A percentile compares a stretch with the other conserved stretches of the same genome.
These are phyloP conservation scores for Tautogolabrus adspersus DNA, from an alignment of 2,113 vertebrate genomes.

Conservation along the genomic window DNA sequence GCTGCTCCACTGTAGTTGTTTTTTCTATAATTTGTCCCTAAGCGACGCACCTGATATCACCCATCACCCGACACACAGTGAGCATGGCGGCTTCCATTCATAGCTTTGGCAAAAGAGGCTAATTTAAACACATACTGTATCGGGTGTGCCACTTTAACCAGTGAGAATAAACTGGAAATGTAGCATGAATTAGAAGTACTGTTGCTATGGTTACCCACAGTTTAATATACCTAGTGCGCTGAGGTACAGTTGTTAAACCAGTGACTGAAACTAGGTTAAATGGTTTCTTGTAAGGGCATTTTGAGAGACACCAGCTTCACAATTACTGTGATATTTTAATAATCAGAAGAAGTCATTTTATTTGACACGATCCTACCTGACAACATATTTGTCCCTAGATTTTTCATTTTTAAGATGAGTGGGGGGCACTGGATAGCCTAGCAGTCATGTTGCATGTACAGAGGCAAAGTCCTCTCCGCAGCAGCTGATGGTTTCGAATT, in stretches of 20 bases:
- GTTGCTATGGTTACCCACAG: conserved; percentile 36
- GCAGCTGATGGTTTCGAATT: too few species aligned
- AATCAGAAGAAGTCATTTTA: too few species aligned
- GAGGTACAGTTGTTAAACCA: not conserved
- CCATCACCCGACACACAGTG: too few species aligned
- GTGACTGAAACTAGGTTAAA: conserved; percentile 1
- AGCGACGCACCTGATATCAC: too few species aligned
- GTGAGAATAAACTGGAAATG: conserved; percentile 19
- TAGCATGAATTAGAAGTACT: conserved; percentile 12
- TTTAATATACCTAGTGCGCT: conserved; percentile 9
- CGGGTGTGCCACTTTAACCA: conserved; percentile 10
- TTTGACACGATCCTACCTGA: too few species aligned
- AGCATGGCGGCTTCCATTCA: too few species aligned
- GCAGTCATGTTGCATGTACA: too few species aligned
- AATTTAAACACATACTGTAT: not conserved
- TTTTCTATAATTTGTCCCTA: too few species aligned
- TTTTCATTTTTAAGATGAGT: too few species aligned
- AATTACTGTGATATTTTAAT: not conserved
- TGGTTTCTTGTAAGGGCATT: not conserved
- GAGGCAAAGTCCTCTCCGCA: not conserved
- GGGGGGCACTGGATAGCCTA: too few species aligned
- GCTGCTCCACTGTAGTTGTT: too few species aligned
- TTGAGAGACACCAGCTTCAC: not conserved
- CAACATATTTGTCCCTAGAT: too few species aligned
- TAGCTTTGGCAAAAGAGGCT: not conserved